A percentile compares a stretch with the other conserved stretches of the same genome.
Conservation (phyloP, 2,888 invertebrate species). For the Pteria penguin region DNA sequence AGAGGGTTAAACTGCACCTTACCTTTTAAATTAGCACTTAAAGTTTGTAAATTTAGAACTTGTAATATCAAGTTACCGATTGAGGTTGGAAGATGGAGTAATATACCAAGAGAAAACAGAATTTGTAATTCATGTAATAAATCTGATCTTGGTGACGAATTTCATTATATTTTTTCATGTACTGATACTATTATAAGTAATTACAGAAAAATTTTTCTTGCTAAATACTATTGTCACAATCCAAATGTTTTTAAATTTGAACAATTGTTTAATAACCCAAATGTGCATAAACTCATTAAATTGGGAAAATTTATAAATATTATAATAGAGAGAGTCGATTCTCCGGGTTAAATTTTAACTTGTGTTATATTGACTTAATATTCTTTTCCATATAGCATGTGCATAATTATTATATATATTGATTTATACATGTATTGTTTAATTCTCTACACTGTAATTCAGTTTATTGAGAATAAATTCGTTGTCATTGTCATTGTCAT, state of each 20-base stretch:
- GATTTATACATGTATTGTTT: too few relatives aligned
- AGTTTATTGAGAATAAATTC: too few relatives aligned
- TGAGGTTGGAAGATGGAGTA: neutral
- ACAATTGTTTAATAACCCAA: neutral
- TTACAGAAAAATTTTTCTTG: neutral
- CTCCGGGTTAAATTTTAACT: too few relatives aligned
- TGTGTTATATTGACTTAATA: too few relatives aligned
- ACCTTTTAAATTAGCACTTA: neutral
- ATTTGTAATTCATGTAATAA: neutral
- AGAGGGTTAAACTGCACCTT: too few relatives aligned
- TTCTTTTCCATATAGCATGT: too few relatives aligned
- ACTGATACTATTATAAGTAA: neutral
- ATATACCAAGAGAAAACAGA: neutral
- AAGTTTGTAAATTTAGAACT: neutral
- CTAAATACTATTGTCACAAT: neutral
- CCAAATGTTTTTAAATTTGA: neutral
- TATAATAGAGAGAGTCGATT: too few relatives aligned
- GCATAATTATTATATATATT: too few relatives aligned
- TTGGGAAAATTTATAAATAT: neutral
- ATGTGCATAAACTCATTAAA: neutral
- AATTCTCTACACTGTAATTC: too few relatives aligned
- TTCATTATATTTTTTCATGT: neutral
- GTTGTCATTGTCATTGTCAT: too few relatives aligned
- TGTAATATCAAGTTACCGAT: neutral
- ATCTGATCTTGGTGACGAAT: neutral